Conservation (phyloP, 2,888 invertebrate genomes). For the Sphecodes monilicornis region DNA sequence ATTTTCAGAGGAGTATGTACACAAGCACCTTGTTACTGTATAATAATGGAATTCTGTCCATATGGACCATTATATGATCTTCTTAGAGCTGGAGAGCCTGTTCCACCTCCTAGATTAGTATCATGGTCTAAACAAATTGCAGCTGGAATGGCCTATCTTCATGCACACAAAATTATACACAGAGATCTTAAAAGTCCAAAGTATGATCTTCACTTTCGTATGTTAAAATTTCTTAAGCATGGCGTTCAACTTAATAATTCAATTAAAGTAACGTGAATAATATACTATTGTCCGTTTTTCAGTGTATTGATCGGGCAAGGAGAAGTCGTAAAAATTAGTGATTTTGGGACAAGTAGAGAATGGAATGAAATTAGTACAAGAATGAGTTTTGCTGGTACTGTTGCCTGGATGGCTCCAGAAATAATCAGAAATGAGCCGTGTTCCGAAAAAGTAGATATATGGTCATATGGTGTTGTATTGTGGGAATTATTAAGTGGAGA, state of each 20-base stretch:
- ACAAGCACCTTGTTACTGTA: slow-evolving; percentile 95
- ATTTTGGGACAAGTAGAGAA: slow-evolving; percentile 98
- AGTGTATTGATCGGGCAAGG: slow-evolving; percentile 94
- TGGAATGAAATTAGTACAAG: slow-evolving; percentile 97
- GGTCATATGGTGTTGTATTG: slow-evolving; percentile 99
- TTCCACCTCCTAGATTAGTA: slow-evolving; percentile 94
- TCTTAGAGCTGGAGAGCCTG: slow-evolving; percentile 92
- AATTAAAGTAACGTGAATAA: background rate
- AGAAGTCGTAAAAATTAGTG: slow-evolving; percentile 96
- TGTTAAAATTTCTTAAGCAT: background rate
- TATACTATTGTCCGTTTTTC: slow-evolving; percentile 40
- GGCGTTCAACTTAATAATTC: background rate
- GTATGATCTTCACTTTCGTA: slow-evolving; percentile 87
- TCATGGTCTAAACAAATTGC: slow-evolving; percentile 98
- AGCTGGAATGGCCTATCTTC: slow-evolving; percentile 98
- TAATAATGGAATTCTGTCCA: slow-evolving; percentile 99
- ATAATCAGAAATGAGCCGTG: slow-evolving; percentile 98
- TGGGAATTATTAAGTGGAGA: slow-evolving; percentile 99
- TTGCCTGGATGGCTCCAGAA: slow-evolving; percentile 99
- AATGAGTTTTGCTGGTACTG: slow-evolving; percentile 99
- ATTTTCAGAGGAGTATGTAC: slow-evolving; percentile 94
- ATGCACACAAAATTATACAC: slow-evolving; percentile 98
- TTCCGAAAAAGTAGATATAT: slow-evolving; percentile 99
- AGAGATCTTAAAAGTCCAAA: slow-evolving; percentile 99
- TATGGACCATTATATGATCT: slow-evolving; percentile 97